phyloP scores from a whole-genome alignment of 2,888 invertebrate genomes.

The Pyrochroa serraticornis region DNA sequence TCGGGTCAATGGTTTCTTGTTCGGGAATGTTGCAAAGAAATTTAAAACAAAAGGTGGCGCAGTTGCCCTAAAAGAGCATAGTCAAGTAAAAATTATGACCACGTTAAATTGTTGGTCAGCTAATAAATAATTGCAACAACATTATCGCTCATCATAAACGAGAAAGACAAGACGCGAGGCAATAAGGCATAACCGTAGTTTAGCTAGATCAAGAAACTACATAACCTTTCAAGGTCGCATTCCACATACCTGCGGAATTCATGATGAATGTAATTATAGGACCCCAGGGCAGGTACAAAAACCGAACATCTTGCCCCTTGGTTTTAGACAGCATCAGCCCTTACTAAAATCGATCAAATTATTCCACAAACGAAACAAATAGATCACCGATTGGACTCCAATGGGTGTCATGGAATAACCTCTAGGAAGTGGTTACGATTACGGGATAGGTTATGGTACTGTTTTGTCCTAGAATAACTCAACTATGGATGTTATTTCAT shows the following conservation, averaged over 20 bases:
- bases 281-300: slow-evolving; percentile 38
- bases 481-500: slow-evolving; percentile 29
- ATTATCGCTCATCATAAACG: slow-evolving; percentile 13
- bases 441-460: slow-evolving; percentile 20
- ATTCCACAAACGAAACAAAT: neutral
- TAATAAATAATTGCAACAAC: slow-evolving; percentile 7
- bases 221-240: slow-evolving; percentile 44
- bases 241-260: slow-evolving; percentile 43
- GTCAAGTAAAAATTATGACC: too few species aligned
- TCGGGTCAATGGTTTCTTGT: too few species aligned
- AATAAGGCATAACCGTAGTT: slow-evolving; percentile 43
- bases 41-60: too few species aligned
- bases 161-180: slow-evolving; percentile 28
- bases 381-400: slow-evolving; percentile 2
- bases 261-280: slow-evolving; percentile 41
- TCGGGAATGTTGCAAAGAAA: too few species aligned
- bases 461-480: slow-evolving; percentile 24
- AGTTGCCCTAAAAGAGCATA: too few species aligned
- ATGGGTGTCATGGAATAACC: slow-evolving; percentile 18
- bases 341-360: neutral
- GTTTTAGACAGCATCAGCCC: neutral
- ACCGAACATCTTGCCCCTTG: slow-evolving; percentile 20
- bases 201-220: slow-evolving; percentile 44
- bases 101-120: too few species aligned
- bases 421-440: slow-evolving; percentile 28